A percentile compares a stretch with the other conserved stretches of the same genome.
These are phyloP conservation scores for Champsocephalus esox DNA, from an alignment of 2,797 vertebrate genomes.

Conservation along the genomic window DNA sequence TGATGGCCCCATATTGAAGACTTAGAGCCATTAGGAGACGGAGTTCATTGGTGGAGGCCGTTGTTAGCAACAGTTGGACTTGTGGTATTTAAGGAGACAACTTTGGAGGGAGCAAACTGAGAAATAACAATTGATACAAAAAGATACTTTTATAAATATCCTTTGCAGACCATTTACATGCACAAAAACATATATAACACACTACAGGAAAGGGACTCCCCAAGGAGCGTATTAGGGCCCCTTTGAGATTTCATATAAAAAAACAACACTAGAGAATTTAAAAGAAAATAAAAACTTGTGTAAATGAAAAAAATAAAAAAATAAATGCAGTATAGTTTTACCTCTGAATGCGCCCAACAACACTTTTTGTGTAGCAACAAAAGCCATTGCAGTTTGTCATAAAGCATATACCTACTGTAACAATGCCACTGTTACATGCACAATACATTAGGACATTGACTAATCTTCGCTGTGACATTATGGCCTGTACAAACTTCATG, in stretches of 20 bases:
- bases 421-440: conserved; percentile 61
- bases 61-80: conserved; percentile 73
- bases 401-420: conserved; percentile 53
- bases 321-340: conserved; percentile 4
- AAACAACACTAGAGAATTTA: neutral
- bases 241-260: too few species aligned
- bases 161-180: too few species aligned
- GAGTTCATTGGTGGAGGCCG: conserved; percentile 51
- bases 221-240: too few species aligned
- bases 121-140: neutral
- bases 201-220: too few species aligned
- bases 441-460: conserved; percentile 82
- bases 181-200: too few species aligned
- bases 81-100: conserved; percentile 33
- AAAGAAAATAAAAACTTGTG: too few species aligned
- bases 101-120: conserved; percentile 19
- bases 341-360: conserved; percentile 6
- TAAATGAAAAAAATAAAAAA: too few species aligned
- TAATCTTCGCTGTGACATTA: conserved; percentile 84
- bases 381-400: conserved; percentile 17
- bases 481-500: conserved; percentile 81
- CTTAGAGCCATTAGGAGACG: conserved; percentile 84
- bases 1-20: conserved; percentile 89
- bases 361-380: conserved; percentile 9
- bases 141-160: too few species aligned